These are phyloP conservation scores for Leucania comma DNA, from an alignment of 2,888 invertebrate genomes.

Conservation along the genomic window DNA sequence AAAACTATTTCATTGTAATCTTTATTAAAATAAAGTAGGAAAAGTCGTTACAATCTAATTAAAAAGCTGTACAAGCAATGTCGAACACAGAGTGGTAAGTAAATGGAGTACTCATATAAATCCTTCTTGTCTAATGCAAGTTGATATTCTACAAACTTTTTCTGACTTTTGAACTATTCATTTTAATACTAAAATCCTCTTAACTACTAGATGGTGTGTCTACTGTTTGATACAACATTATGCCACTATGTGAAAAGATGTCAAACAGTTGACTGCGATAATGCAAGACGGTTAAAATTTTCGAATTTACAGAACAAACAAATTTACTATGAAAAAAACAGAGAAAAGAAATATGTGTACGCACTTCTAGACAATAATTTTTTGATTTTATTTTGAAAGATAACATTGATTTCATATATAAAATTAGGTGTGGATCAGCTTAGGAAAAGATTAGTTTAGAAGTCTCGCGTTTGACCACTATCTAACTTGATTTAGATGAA, in stretches of 20 bases:
- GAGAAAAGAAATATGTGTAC: no score
- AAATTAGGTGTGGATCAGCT: background rate
- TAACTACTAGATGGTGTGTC: no score
- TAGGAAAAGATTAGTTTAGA: background rate
- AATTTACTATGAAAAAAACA: no score
- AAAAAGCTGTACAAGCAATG: constrained; percentile 58
- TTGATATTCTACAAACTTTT: background rate
- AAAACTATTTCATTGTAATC: no score
- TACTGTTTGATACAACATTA: no score
- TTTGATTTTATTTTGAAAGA: no score
- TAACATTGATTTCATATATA: background rate
- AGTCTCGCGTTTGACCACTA: background rate
- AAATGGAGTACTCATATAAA: constrained; percentile 41
- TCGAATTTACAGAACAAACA: background rate
- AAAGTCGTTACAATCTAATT: constrained; percentile 50
- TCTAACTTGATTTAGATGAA: no score
- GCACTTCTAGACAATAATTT: no score
- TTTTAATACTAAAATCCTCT: background rate
- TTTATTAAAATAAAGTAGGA: no score
- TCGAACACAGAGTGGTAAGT: constrained; percentile 49
- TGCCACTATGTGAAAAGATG: no score
- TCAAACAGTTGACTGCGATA: no score
- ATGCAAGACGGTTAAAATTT: no score
- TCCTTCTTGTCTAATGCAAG: background rate
- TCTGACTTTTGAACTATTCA: background rate